Evolutionary conservation across 2,888 invertebrate species (phyloP).

Genomic region (Germaria angustata): DNA sequence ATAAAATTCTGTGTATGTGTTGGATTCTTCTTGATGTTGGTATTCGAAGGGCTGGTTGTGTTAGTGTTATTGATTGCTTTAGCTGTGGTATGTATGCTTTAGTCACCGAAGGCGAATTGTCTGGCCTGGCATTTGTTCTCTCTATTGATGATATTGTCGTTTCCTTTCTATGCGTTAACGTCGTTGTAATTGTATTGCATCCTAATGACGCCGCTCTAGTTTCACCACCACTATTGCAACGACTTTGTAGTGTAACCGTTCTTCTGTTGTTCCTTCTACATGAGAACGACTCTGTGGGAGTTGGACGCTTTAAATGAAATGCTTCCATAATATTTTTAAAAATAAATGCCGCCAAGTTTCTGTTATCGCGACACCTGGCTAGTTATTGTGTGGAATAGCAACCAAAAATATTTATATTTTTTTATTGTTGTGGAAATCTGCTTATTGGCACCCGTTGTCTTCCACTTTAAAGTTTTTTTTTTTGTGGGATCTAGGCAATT

Average conservation of each 20-base stretch:
- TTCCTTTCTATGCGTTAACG: constrained; percentile 39
- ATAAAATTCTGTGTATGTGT: constrained; percentile 21
- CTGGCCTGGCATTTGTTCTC: constrained; percentile 21
- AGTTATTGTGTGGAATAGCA: constrained; percentile 7
- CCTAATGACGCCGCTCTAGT: constrained; percentile 30
- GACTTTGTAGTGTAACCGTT: constrained; percentile 42
- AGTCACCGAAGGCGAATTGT: not conserved
- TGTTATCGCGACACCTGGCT: constrained; percentile 46
- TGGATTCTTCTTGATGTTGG: not conserved
- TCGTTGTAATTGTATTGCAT: constrained; percentile 64
- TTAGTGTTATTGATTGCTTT: not conserved
- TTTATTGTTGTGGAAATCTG: constrained; percentile 19
- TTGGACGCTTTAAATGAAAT: constrained; percentile 74
- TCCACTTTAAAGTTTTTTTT: not conserved
- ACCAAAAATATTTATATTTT: not conserved
- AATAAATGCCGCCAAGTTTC: constrained; percentile 64
- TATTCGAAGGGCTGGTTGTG: constrained; percentile 1
- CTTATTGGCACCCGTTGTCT: not conserved
- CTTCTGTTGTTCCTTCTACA: constrained; percentile 24
- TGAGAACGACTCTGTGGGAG: constrained; percentile 70
- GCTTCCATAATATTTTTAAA: constrained; percentile 76
- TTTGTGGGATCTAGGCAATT: too few species aligned
- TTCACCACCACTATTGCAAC: constrained; percentile 27
- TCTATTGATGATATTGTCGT: constrained; percentile 20
- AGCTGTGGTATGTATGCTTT: constrained; percentile 17